Evolutionary conservation across 2,797 vertebrate genomes (phyloP).

Genomic region (Fringilla coelebs): DNA sequence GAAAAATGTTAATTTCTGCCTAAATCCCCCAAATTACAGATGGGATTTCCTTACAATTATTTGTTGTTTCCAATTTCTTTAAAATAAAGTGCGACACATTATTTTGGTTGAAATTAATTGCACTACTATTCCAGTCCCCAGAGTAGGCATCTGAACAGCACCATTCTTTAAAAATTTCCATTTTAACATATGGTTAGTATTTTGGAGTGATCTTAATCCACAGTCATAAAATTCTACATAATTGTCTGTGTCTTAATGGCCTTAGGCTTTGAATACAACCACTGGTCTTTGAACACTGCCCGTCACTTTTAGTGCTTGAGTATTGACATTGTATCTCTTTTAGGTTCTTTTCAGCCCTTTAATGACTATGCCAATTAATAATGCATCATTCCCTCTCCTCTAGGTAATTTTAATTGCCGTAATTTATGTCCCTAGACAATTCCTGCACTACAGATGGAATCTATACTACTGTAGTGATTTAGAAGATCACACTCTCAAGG

Average conservation of each 20-base stretch:
- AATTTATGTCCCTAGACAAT: constrained; percentile 71
- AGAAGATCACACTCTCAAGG: constrained; percentile 58
- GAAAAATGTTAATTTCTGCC: background rate
- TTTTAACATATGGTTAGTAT: background rate
- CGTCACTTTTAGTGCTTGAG: constrained; percentile 66
- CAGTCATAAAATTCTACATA: background rate
- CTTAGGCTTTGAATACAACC: constrained; percentile 13
- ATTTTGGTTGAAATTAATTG: background rate
- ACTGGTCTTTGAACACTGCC: background rate
- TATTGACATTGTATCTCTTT: constrained; percentile 81
- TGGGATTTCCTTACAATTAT: background rate
- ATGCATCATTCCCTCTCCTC: constrained; percentile 71
- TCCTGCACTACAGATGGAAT: constrained; percentile 64
- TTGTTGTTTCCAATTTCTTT: background rate
- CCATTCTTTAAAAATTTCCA: background rate
- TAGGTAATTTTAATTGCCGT: constrained; percentile 73
- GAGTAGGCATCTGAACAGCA: constrained; percentile 4
- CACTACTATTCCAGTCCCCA: background rate
- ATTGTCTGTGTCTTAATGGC: constrained; percentile 12
- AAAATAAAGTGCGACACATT: background rate
- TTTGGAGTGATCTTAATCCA: background rate
- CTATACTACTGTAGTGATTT: constrained; percentile 47
- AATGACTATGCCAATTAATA: constrained; percentile 83
- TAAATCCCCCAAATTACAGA: background rate
- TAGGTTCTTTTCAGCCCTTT: constrained; percentile 73